These are phyloP conservation scores for Apteryx mantelli DNA, from an alignment of 2,113 vertebrate species.

Conservation along the genomic window DNA sequence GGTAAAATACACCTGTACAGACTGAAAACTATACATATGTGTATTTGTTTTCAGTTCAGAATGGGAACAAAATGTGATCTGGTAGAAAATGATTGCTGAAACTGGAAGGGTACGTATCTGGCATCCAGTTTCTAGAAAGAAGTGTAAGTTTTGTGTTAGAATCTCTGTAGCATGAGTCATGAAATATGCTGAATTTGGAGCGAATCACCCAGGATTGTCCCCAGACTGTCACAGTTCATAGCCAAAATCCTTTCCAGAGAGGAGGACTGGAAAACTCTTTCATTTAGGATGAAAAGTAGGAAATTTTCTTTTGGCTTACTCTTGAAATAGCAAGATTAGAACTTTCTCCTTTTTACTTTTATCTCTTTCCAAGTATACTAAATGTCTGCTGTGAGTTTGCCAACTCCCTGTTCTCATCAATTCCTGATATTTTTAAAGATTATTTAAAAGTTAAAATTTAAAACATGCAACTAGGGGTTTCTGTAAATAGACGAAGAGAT, in stretches of 20 bases:
- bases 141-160: not conserved
- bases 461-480: not conserved
- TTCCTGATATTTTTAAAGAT: conserved; percentile 10
- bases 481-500: not conserved
- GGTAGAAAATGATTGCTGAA: not conserved
- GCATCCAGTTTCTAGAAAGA: not conserved
- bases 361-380: not conserved
- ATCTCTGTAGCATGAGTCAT: not conserved
- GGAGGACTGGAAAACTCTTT: not conserved
- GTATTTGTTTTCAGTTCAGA: not conserved
- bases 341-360: not conserved
- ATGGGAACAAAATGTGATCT: not conserved
- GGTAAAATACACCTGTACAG: not conserved
- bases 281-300: not conserved
- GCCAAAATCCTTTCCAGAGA: not conserved
- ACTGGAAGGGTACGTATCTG: not conserved
- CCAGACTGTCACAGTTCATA: not conserved
- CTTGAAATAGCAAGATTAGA: not conserved
- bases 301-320: not conserved
- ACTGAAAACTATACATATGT: not conserved
- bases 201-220: not conserved
- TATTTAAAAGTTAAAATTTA: not conserved
- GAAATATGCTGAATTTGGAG: not conserved
- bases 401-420: not conserved
- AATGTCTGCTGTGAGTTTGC: not conserved